phyloP scores from a whole-genome alignment of 2,113 vertebrate genomes.

The Romanogobio albipinnatus region DNA sequence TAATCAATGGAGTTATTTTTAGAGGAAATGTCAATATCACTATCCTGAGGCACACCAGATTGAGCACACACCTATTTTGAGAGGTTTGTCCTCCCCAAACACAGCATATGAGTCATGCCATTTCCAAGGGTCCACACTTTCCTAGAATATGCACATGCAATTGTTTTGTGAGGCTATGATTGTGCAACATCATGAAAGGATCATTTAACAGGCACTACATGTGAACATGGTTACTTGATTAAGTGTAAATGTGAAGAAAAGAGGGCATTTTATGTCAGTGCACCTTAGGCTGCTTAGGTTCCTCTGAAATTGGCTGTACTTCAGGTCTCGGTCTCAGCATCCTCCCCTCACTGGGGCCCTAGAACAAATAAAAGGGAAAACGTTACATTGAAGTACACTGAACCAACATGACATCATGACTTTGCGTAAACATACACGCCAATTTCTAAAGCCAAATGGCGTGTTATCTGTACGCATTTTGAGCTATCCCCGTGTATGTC shows the following conservation, averaged over 20 bases:
- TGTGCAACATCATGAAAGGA: not conserved
- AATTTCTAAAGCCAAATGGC: too few species aligned
- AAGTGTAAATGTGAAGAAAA: not conserved
- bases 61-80: constrained; percentile 77
- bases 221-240: not conserved
- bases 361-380: constrained; percentile 20
- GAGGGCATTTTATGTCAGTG: not conserved
- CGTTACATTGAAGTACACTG: not conserved
- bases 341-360: constrained; percentile 65
- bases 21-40: not conserved
- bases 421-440: too few species aligned
- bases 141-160: constrained; percentile 63
- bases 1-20: not conserved
- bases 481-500: too few species aligned
- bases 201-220: not conserved
- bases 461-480: too few species aligned
- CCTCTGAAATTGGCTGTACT: not conserved
- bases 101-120: constrained; percentile 81
- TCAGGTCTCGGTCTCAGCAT: constrained; percentile 63
- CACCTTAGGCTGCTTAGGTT: constrained; percentile 47
- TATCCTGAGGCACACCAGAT: not conserved
- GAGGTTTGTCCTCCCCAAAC: constrained; percentile 73
- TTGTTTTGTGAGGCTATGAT: not conserved
- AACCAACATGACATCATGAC: not conserved
- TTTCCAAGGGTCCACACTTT: constrained; percentile 77